These are phyloP conservation scores for Corythoichthys intestinalis DNA, from an alignment of 2,113 vertebrate genomes.

Conservation along the genomic window DNA sequence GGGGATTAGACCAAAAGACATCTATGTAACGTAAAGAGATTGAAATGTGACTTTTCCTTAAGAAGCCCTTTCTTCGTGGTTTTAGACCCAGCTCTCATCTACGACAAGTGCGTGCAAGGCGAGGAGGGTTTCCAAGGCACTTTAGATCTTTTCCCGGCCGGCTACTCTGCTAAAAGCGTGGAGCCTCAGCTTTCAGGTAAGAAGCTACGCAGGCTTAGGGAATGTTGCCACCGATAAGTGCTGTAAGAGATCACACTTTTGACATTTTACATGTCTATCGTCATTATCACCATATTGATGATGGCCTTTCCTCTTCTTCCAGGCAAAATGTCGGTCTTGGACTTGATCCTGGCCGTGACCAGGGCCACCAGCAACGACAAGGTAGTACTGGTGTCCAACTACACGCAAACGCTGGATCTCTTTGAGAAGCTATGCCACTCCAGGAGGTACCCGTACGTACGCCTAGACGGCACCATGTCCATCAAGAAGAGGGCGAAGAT, in stretches of 20 bases:
- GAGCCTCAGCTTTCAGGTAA: conserved; percentile 94
- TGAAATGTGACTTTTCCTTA: neutral
- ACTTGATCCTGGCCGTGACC: conserved; percentile 92
- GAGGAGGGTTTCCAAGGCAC: conserved; percentile 89
- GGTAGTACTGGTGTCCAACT: conserved; percentile 96
- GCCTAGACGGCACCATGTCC: conserved; percentile 96
- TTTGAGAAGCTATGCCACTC: conserved; percentile 93
- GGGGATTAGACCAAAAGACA: too few species aligned
- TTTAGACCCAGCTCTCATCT: conserved; percentile 86
- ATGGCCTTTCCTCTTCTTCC: neutral
- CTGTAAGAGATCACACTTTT: too few species aligned
- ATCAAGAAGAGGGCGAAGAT: conserved; percentile 97
- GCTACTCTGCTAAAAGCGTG: conserved; percentile 82
- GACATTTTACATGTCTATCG: too few species aligned
- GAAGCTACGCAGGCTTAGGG: neutral
- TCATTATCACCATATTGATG: too few species aligned
- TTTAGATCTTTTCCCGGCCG: conserved; percentile 82
- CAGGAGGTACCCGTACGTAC: conserved; percentile 90
- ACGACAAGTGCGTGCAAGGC: conserved; percentile 88
- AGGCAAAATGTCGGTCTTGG: conserved; percentile 97
- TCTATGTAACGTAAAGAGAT: neutral
- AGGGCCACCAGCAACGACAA: conserved; percentile 85
- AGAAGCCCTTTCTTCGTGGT: too few species aligned
- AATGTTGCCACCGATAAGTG: neutral
- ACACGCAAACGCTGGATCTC: conserved; percentile 94